A percentile compares a stretch with the other conserved stretches of the same genome.
phyloP scores from a whole-genome alignment of 2,888 invertebrate species.

The Tetragnatha montana region DNA sequence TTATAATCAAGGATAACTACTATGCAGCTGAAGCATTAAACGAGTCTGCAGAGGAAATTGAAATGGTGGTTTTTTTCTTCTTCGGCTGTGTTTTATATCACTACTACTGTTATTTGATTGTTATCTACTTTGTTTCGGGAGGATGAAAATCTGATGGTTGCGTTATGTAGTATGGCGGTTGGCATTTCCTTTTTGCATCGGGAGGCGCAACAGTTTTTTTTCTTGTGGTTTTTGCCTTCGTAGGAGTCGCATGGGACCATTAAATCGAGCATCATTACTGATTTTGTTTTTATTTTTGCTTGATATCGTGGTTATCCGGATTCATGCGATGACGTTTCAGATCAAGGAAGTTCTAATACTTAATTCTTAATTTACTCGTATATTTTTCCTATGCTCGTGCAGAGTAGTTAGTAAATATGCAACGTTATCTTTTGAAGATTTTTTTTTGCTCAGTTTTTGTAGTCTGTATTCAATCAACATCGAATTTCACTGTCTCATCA shows the following conservation, averaged over 20 bases:
- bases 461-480: no score
- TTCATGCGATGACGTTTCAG: background rate
- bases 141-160: background rate
- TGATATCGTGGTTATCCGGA: background rate
- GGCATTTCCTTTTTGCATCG: background rate
- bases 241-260: slow-evolving; percentile 6
- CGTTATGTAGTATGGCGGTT: background rate
- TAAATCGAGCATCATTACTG: slow-evolving; percentile 3
- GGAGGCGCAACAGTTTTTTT: slow-evolving; percentile 1
- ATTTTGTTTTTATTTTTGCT: background rate
- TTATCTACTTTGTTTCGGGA: background rate
- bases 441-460: no score
- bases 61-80: slow-evolving; percentile 23
- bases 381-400: no score
- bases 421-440: no score
- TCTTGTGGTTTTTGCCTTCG: background rate
- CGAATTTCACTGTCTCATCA: no score
- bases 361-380: no score
- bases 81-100: background rate
- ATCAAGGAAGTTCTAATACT: no score
- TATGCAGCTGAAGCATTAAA: slow-evolving; percentile 38
- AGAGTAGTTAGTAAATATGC: no score
- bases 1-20: slow-evolving; percentile 53
- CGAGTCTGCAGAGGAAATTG: slow-evolving; percentile 46
- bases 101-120: slow-evolving; percentile 1